These are phyloP conservation scores for Chrysemys picta DNA, from an alignment of 2,113 vertebrate genomes.

Conservation along the genomic window DNA sequence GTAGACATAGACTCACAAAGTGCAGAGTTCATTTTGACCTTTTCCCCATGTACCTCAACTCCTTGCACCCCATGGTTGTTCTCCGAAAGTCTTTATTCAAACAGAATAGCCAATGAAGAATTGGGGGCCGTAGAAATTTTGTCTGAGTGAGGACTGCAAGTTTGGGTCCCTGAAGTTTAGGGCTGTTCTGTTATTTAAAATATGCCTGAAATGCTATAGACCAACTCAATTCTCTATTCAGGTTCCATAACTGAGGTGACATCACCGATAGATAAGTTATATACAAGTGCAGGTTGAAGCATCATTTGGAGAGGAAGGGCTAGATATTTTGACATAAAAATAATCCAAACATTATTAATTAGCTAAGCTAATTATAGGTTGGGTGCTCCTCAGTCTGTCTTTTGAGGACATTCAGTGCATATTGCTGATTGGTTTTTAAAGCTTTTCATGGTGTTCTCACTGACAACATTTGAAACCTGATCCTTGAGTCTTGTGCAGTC, in stretches of 20 bases:
- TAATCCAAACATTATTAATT: background rate
- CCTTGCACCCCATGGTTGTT: constrained; percentile 40
- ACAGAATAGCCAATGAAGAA: constrained; percentile 38
- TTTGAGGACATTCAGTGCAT: background rate
- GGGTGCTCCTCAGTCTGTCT: background rate
- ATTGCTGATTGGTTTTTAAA: background rate
- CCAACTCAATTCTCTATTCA: background rate
- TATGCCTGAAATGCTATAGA: background rate
- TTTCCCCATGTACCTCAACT: constrained; percentile 58
- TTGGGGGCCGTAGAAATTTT: constrained; percentile 35
- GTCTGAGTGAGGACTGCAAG: background rate
- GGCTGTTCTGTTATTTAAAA: background rate
- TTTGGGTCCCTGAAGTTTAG: background rate
- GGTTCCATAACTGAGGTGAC: background rate
- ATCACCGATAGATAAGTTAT: background rate
- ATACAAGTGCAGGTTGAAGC: background rate
- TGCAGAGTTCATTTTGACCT: constrained; percentile 34
- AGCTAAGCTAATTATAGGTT: background rate
- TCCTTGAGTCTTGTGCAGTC: background rate
- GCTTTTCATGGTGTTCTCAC: background rate
- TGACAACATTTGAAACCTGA: background rate
- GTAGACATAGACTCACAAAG: constrained; percentile 16
- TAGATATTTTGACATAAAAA: background rate
- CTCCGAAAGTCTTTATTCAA: constrained; percentile 53
- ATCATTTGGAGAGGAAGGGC: background rate